Evolutionary conservation across 2,888 invertebrate genomes (phyloP).

Genomic region (Oligia fasciuncula): DNA sequence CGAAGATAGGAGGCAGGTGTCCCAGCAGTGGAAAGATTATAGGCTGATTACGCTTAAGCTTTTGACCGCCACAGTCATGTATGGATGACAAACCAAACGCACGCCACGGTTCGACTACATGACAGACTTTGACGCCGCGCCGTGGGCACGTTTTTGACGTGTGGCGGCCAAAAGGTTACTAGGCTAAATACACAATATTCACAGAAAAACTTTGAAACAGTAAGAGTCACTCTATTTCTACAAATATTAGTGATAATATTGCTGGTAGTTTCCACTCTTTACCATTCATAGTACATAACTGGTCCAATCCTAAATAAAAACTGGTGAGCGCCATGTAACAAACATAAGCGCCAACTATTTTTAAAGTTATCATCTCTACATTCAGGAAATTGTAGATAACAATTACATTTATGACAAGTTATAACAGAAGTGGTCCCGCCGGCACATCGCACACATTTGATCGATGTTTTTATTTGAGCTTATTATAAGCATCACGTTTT

Average conservation of each 20-base stretch:
- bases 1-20: background rate
- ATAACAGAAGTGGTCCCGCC: conserved; percentile 6
- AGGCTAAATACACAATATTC: too few relatives aligned
- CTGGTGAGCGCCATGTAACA: background rate
- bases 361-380: conserved; percentile 25
- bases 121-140: too few relatives aligned
- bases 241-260: background rate
- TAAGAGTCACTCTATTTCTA: background rate
- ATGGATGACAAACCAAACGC: too few relatives aligned
- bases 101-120: too few relatives aligned
- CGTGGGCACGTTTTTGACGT: too few relatives aligned
- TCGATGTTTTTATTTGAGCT: conserved; percentile 7
- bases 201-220: too few relatives aligned
- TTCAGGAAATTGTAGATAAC: conserved; percentile 52
- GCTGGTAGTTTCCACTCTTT: background rate
- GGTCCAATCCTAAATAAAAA: background rate
- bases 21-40: background rate
- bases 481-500: conserved; percentile 9
- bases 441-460: background rate
- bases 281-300: background rate
- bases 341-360: conserved; percentile 3
- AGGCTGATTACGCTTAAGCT: background rate
- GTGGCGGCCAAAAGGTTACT: too few relatives aligned
- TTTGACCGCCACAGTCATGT: too few relatives aligned
- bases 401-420: conserved; percentile 16